Evolutionary conservation across 2,797 vertebrate species (phyloP), one percentile per base, ranked within the genome.

Genomic region (Parauchenoglanis ngamensis): DNA sequence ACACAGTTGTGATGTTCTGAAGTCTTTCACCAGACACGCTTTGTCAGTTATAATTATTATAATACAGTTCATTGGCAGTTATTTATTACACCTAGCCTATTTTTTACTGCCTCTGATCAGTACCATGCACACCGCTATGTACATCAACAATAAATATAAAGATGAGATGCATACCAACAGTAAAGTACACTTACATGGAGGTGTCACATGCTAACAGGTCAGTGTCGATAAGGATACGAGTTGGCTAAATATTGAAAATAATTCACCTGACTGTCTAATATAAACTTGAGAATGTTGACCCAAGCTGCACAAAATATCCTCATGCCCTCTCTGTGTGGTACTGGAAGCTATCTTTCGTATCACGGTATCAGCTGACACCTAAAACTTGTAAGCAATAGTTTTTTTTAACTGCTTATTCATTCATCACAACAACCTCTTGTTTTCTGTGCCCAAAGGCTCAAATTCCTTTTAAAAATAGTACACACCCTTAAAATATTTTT

Each of bases 391-490:
- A 57, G 17, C 28, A 79, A 57, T 13, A 35, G 4, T 28, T 54
- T 56, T 78, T 19, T 78, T 31, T 13, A 35, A 19, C 52, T 79
- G 77, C 40, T 79, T 57, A 28, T 79, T 79, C 54, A 79, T 78
- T 78, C 35, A 57, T 40, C 19, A 79, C 54, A 59, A 59, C 31
- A 7, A 23, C 8, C 77, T 79, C 54, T 79, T 78, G 76, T 78
- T 31, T 78, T 57, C 28, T 57, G 28, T 35, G 28, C 28, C 28
- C 52, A 57, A 78, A 78, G 52, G 76, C 52, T 57, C 52, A 78
- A 57, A 57, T 23, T 78, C 54, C 28, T 31, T 56, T 56, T 1
- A 1, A 56, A 78, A 78, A 78, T 54, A 76, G 49, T 49, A 28
- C 5, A 76, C 2, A n/a, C 25, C 44, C 46, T 76, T 28, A 52